phyloP scores from a whole-genome alignment of 2,888 invertebrate species.

The Chymomyza procnemis region DNA sequence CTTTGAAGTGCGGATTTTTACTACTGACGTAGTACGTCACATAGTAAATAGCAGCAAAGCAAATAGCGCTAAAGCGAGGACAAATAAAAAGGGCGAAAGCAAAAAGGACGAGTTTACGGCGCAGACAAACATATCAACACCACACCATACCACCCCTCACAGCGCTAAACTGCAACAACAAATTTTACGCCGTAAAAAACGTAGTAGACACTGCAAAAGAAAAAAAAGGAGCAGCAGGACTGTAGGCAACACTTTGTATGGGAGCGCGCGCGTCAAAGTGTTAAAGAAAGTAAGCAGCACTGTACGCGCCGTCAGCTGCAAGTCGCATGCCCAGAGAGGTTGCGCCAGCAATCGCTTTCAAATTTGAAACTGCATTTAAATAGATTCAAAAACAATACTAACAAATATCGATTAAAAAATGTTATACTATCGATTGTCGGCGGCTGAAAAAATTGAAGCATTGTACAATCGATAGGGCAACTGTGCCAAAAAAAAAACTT shows the following conservation, averaged over 20 bases:
- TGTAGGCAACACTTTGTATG: constrained; percentile 31
- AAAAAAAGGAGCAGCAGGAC: constrained; percentile 1
- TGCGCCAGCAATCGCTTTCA: too few relatives aligned
- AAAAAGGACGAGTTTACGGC: not conserved
- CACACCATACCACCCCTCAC: too few relatives aligned
- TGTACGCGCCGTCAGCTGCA: not conserved
- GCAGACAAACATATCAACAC: not conserved
- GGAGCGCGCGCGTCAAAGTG: constrained; percentile 40
- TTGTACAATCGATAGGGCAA: too few relatives aligned
- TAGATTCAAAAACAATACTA: too few relatives aligned
- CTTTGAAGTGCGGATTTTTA: constrained; percentile 36
- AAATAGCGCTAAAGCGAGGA: constrained; percentile 32
- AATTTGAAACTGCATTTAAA: too few relatives aligned
- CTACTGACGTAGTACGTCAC: constrained; percentile 36
- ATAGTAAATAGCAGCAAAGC: constrained; percentile 45
- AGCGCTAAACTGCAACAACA: constrained; percentile 20
- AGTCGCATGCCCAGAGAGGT: not conserved
- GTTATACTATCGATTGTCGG: too few relatives aligned
- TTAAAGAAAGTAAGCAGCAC: constrained; percentile 41
- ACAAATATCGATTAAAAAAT: too few relatives aligned
- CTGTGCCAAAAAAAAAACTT: too few relatives aligned
- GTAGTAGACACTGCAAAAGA: constrained; percentile 28
- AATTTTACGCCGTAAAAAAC: constrained; percentile 21
- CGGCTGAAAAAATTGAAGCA: too few relatives aligned
- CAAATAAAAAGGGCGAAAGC: constrained; percentile 1